Percentiles rank a stretch among this genome's conserved stretches.
Evolutionary conservation across 2,113 vertebrate genomes (phyloP).

Genomic region (Seriola rivoliana): DNA sequence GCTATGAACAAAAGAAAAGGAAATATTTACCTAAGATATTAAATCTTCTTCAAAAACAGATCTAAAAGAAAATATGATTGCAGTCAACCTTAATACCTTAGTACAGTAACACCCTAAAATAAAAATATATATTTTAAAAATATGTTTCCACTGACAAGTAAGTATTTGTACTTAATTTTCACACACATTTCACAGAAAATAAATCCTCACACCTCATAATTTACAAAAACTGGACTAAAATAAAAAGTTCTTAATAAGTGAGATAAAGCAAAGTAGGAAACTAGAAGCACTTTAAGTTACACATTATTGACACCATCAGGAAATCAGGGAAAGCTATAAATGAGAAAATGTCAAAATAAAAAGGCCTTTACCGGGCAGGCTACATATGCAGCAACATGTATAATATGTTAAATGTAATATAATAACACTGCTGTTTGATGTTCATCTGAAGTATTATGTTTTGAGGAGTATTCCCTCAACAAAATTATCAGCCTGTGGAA

Average conservation of each 20-base stretch:
- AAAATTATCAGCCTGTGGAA: conserved; percentile 1
- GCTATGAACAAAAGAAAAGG: neutral
- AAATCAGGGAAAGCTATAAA: neutral
- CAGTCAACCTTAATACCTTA: neutral
- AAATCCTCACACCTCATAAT: neutral
- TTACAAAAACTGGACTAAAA: neutral
- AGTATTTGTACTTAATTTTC: neutral
- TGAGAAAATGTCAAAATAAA: conserved; percentile 29
- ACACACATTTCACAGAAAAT: neutral
- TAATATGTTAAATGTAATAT: neutral
- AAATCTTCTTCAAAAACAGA: neutral
- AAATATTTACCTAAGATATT: neutral
- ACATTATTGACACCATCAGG: neutral
- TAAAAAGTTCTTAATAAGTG: neutral
- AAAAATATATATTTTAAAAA: neutral
- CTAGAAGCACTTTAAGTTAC: neutral
- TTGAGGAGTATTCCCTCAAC: neutral
- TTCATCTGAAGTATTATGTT: neutral
- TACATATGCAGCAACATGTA: neutral
- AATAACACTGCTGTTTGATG: neutral
- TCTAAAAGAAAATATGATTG: too few species aligned
- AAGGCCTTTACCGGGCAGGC: conserved; percentile 34
- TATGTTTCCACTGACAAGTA: neutral
- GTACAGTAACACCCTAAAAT: neutral
- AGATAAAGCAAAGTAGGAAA: neutral